Percentiles rank a stretch among this genome's conserved stretches.
These are phyloP conservation scores for Panopea generosa DNA, from an alignment of 2,888 invertebrate genomes.

Conservation along the genomic window DNA sequence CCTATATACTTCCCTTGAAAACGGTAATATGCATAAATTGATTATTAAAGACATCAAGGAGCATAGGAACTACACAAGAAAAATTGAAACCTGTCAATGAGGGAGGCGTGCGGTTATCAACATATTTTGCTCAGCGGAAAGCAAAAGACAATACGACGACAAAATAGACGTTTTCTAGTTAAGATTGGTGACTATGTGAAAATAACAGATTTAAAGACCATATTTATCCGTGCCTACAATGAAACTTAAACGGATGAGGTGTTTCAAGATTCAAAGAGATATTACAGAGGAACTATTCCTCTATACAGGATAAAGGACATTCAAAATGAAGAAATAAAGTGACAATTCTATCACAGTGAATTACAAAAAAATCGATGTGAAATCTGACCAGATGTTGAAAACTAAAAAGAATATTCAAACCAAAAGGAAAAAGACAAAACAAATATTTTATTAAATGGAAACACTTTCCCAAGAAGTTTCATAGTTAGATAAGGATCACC, in stretches of 20 bases:
- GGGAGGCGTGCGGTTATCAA: conserved; percentile 12
- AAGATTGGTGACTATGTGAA: conserved; percentile 39
- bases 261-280: conserved; percentile 7
- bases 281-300: conserved; percentile 17
- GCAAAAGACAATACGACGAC: no score
- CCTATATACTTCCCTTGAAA: no score
- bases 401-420: conserved; percentile 29
- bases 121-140: conserved; percentile 18
- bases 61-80: conserved; percentile 42
- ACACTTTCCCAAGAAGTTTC: conserved; percentile 40
- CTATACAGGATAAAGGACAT: conserved; percentile 34
- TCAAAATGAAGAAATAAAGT: conserved; percentile 30
- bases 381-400: conserved; percentile 26
- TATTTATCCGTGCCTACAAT: conserved; percentile 44
- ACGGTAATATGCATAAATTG: no score
- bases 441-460: conserved; percentile 37
- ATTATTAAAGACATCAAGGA: no score
- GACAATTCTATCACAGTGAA: conserved; percentile 39
- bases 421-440: conserved; percentile 19
- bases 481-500: conserved; percentile 31
- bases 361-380: conserved; percentile 30
- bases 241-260: conserved; percentile 43
- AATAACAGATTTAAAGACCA: conserved; percentile 25
- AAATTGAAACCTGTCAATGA: conserved; percentile 36
- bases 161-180: no score